Percentiles rank a stretch among this genome's conserved stretches.
Evolutionary conservation across 30 jellyfish, hydroid and myxozoan genomes (phyloP).

Genomic region (Aurelia aurita): DNA sequence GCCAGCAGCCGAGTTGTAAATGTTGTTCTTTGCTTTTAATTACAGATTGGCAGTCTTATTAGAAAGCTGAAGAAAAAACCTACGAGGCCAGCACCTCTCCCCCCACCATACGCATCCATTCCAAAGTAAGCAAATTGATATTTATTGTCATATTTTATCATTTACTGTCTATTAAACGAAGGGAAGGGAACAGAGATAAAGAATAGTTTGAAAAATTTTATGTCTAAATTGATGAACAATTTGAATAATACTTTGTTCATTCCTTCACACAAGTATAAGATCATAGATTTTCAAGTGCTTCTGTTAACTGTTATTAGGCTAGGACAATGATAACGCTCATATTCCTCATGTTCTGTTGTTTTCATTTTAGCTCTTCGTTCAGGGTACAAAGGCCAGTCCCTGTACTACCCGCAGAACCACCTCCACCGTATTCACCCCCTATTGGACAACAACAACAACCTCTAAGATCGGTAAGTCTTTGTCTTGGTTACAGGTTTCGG

Average conservation of each 20-base stretch:
- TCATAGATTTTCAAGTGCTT: too few relatives aligned
- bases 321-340: too few relatives aligned
- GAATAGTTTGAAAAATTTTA: background rate
- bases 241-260: too few relatives aligned
- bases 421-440: conserved; percentile 91
- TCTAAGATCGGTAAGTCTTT: conserved; percentile 37
- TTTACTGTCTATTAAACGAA: background rate
- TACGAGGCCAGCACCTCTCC: conserved; percentile 51
- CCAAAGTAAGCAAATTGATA: conserved; percentile 20
- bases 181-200: background rate
- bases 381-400: conserved; percentile 82
- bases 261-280: too few relatives aligned
- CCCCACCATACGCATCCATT: conserved; percentile 43
- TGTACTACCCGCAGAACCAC: conserved; percentile 86
- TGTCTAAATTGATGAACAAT: background rate
- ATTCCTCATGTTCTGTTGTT: background rate
- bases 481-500: too few relatives aligned
- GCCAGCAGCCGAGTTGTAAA: background rate
- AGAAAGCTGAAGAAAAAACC: conserved; percentile 37
- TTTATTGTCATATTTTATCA: too few relatives aligned
- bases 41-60: conserved; percentile 23
- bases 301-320: too few relatives aligned
- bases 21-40: background rate
- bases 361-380: conserved; percentile 3
- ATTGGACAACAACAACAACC: conserved; percentile 6